These are phyloP conservation scores for Valencia hispanica DNA, from an alignment of 2,797 vertebrate species.

Conservation along the genomic window DNA sequence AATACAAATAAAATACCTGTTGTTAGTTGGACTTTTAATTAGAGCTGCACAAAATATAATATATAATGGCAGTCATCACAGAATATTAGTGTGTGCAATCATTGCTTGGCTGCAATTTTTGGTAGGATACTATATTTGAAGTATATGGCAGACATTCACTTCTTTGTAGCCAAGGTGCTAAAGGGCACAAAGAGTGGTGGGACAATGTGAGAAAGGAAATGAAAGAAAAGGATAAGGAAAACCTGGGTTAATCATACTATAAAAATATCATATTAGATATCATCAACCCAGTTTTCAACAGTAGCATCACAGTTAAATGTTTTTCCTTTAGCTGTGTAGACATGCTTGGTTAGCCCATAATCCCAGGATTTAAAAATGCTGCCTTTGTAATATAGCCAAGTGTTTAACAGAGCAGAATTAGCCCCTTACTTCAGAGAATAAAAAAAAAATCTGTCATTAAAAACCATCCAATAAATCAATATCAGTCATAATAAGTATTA, in stretches of 20 bases:
- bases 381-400: not conserved
- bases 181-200: no score
- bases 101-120: not conserved
- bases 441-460: not conserved
- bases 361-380: no score
- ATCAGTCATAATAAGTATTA: not conserved
- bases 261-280: no score
- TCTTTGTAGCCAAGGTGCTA: no score
- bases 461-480: not conserved
- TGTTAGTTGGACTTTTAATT: not conserved
- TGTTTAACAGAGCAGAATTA: not conserved
- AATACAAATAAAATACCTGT: not conserved
- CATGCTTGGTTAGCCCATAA: no score
- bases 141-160: no score
- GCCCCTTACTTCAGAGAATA: not conserved
- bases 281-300: no score
- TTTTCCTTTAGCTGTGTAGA: no score
- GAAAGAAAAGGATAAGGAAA: no score
- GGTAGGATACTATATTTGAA: not conserved
- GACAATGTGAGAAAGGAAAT: no score
- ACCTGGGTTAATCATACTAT: no score
- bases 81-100: not conserved
- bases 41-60: not conserved
- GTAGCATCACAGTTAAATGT: no score
- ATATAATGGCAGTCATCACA: not conserved